phyloP scores from a whole-genome alignment of 1,140 invertebrate genomes.

The Neodiprion fabricii region DNA sequence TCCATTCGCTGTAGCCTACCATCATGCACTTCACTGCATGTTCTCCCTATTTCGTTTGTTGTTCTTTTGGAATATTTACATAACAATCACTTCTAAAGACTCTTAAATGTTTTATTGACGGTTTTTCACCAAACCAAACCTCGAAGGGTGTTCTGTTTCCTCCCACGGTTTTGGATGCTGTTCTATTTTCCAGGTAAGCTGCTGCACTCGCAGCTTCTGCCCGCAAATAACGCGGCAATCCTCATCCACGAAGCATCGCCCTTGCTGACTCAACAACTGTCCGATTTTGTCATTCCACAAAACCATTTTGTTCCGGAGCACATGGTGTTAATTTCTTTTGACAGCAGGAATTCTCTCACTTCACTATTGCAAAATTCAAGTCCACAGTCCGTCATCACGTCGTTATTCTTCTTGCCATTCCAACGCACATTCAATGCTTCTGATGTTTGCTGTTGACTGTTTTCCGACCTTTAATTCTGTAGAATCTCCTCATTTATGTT shows the following conservation, averaged over 20 bases:
- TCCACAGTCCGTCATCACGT: constrained; percentile 34
- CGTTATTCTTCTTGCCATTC: constrained; percentile 31
- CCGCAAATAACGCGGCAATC: constrained; percentile 40
- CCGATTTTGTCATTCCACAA: too few relatives aligned
- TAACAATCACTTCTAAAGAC: constrained; percentile 40
- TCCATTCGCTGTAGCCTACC: too few relatives aligned
- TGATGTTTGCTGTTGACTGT: constrained; percentile 12
- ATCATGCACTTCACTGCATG: too few relatives aligned
- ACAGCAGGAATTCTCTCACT: constrained; percentile 30
- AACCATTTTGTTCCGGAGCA: too few relatives aligned
- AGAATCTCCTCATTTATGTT: constrained; percentile 25
- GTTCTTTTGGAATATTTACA: constrained; percentile 33
- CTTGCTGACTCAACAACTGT: too few relatives aligned
- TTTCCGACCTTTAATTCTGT: constrained; percentile 3
- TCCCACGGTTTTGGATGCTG: background rate
- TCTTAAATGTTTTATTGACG: constrained; percentile 40
- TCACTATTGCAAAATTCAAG: constrained; percentile 33
- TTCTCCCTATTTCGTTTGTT: constrained; percentile 31
- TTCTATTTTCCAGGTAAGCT: constrained; percentile 35
- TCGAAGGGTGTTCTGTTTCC: constrained; percentile 21
- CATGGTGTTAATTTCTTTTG: constrained; percentile 29
- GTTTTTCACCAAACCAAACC: constrained; percentile 40
- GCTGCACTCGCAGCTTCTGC: constrained; percentile 54
- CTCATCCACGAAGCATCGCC: too few relatives aligned
- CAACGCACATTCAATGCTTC: constrained; percentile 12